Evolutionary conservation across 1,140 invertebrate species (phyloP).

Genomic region (Cyclargus thomasi): DNA sequence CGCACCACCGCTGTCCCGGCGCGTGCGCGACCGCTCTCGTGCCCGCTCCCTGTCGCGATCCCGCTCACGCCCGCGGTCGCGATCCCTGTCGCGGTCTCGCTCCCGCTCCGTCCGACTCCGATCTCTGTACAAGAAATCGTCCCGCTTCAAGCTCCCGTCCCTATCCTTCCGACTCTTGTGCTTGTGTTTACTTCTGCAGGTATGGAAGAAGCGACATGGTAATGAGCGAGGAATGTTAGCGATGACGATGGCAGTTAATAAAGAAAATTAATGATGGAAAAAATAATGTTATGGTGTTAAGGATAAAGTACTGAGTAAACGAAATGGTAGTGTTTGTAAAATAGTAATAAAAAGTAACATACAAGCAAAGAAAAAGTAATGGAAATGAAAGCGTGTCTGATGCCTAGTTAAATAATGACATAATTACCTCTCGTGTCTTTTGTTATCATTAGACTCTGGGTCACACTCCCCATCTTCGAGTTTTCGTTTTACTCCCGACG

Average conservation of each 20-base stretch:
- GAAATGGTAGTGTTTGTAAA: slow-evolving; percentile 2
- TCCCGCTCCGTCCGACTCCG: slow-evolving; percentile 59
- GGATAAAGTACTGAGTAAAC: neutral
- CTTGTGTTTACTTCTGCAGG: slow-evolving; percentile 68
- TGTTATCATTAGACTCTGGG: slow-evolving; percentile 65
- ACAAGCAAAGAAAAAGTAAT: slow-evolving; percentile 21
- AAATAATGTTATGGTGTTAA: neutral
- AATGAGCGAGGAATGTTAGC: slow-evolving; percentile 40
- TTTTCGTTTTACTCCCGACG: slow-evolving; percentile 67
- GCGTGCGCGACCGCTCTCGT: slow-evolving; percentile 53
- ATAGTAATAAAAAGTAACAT: slow-evolving; percentile 25
- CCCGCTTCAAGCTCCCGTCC: slow-evolving; percentile 63
- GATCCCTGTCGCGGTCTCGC: slow-evolving; percentile 47
- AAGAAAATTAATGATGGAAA: slow-evolving; percentile 31
- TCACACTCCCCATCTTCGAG: slow-evolving; percentile 74
- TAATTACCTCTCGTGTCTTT: slow-evolving; percentile 67
- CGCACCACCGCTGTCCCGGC: slow-evolving; percentile 63
- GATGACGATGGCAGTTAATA: slow-evolving; percentile 31
- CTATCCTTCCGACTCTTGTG: slow-evolving; percentile 68
- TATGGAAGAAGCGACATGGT: slow-evolving; percentile 66
- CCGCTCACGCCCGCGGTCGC: slow-evolving; percentile 60
- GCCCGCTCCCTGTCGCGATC: slow-evolving; percentile 57
- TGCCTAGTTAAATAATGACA: neutral
- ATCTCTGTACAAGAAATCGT: slow-evolving; percentile 71
- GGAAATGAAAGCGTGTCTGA: slow-evolving; percentile 21